Evolutionary conservation across 2,113 vertebrate species (phyloP), one percentile per base, ranked within the genome.

Genomic region (Eretmochelys imbricata): DNA sequence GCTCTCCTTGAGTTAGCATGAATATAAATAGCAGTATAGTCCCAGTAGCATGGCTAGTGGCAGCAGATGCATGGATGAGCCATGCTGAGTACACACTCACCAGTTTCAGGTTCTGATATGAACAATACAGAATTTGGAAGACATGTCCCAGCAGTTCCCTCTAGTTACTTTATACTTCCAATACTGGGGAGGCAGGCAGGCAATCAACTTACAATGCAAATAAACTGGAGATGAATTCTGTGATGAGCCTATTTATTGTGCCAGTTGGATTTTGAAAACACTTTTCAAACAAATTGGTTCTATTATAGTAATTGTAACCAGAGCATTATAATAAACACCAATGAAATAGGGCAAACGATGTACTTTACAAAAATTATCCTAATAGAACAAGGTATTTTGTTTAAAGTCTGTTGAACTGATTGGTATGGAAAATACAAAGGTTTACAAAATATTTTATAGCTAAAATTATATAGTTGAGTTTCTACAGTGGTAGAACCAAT

Each of bases 381-480:
- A 53, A 29, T 31, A 88, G 84, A 86, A 81, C 35, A 82, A 35
- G 16, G 51, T 83, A 87, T 87, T 87, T 42, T 19, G 35, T 69
- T 31, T 69, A 35, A 69, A n/a, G 35, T 69, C 35, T 76, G 25
- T 42, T 38, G 46, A 76, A 25, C 42, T 25, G 42, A 25, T 76
- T 22, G 22, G 20, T 75, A 75, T 46, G 10, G 42, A 38, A 76
- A 76, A 76, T 46, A 69, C 24, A 76, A 76, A 75, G 5, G 11
- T 25, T 75, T 46, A 75, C 38, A 76, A 76, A 76, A 76, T n/a
- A 76, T 46, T 25, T 46, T 76, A 90, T 89, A 51, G 2, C 27
- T 62, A 51, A 0, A 0, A 7, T 19, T 85, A 76, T 5, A 14
- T 8, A 4, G 3, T 0, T n/a, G 6, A 91, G 38, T 42, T 62